Evolutionary conservation across 2,113 vertebrate species (phyloP).

Genomic region (Hemiprocne comata): DNA sequence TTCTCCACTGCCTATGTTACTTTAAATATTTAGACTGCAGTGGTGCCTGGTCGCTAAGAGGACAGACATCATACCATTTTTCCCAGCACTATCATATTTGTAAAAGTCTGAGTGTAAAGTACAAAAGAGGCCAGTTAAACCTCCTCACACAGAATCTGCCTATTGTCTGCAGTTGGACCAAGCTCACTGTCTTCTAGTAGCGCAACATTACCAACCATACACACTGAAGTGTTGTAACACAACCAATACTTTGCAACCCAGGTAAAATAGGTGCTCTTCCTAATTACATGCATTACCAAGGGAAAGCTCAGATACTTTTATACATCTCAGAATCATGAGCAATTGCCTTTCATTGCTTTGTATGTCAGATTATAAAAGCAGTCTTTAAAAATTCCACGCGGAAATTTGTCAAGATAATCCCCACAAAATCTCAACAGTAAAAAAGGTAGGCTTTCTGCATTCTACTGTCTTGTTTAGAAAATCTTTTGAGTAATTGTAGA

Average conservation of each 20-base stretch:
- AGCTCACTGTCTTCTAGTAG: neutral
- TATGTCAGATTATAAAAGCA: neutral
- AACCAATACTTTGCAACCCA: neutral
- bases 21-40: neutral
- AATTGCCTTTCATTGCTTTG: neutral
- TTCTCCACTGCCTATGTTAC: neutral
- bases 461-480: neutral
- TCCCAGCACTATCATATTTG: neutral
- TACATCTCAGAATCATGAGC: neutral
- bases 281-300: neutral
- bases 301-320: neutral
- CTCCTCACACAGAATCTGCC: neutral
- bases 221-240: neutral
- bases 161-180: neutral
- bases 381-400: neutral
- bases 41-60: neutral
- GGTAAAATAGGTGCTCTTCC: neutral
- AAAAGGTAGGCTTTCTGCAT: neutral
- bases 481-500: neutral
- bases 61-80: neutral
- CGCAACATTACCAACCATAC: neutral
- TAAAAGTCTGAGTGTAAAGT: neutral
- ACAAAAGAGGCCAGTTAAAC: neutral
- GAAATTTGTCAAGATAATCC: neutral
- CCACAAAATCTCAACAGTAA: neutral